Evolutionary conservation across 2,113 vertebrate species (phyloP), one percentile per base, ranked within the genome.

Genomic region (Heloderma charlesbogerti): DNA sequence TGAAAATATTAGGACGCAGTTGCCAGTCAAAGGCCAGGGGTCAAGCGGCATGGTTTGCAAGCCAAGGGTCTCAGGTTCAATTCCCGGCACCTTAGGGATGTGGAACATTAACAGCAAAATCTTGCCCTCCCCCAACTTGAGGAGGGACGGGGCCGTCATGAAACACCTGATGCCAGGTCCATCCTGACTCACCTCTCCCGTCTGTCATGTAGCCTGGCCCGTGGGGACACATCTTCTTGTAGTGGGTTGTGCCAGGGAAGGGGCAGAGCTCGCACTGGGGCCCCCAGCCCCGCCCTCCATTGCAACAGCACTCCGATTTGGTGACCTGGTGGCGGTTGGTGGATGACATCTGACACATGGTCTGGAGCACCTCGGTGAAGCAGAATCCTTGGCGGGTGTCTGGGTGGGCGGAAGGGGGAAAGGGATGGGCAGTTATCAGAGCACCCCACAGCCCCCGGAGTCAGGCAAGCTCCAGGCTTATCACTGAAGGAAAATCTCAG

Each of bases 171-270:
- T 18, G 45, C 3, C 29, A 22, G 43, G 3, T 29, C 43, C 9
- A 6, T 6, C 6, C 37, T 13, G 3, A 66, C 98, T 96, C 95
- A 99, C 99, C 99, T 97, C 97, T 97, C 37, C 99, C 99, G 0
- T 99, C 98, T 0, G 98, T 98, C 69, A 98, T 98, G 94, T 98
- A 99, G 0, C 99, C 99, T 0, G 98, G 97, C 66, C 99, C 98
- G 0, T 98, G 98, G 1, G 99, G 99, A 85, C 99, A 99, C 98
- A 99, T 98, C 91, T 97, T 98, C 97, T 98, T 98, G 97, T 99
- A 98, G 84, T 98, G 97, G 15, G 98, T 92, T 0, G 99, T 99
- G 87, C 98, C 98, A 0, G 98, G 98, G 37, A 99, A 97, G 0
- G 99, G 99, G 84, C 99, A 99, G 37, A 98, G 97, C 92, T 99